Evolutionary conservation across 1,140 invertebrate species (phyloP).

Genomic region (Papilio polytes): DNA sequence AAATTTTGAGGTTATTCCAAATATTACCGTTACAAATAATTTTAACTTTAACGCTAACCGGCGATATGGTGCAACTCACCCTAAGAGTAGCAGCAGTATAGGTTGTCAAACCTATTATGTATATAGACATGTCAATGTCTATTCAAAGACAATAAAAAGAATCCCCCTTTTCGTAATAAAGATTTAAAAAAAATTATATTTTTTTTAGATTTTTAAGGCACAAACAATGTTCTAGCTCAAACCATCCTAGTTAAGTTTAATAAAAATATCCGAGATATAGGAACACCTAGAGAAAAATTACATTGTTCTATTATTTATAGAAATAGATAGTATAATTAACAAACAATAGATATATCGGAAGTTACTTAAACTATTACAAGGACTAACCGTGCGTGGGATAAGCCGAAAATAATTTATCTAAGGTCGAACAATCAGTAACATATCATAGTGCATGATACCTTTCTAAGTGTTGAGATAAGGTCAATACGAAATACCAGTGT

Average conservation of each 20-base stretch:
- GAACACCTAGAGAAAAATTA: background rate
- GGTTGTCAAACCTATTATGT: no score
- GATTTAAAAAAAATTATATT: no score
- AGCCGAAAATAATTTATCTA: conserved; percentile 55
- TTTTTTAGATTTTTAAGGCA: background rate
- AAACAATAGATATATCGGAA: conserved; percentile 32
- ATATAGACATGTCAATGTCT: no score
- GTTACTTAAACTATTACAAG: conserved; percentile 33
- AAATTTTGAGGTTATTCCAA: no score
- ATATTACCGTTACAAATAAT: no score
- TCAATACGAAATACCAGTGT: conserved; percentile 51
- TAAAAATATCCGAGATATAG: background rate
- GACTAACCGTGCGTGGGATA: conserved; percentile 45
- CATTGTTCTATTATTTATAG: no score
- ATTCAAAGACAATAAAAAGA: no score
- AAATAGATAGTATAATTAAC: background rate
- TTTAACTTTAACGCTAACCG: no score
- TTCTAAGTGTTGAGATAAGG: conserved; percentile 65
- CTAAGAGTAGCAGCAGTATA: no score
- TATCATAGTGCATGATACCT: conserved; percentile 58
- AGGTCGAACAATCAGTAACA: conserved; percentile 58
- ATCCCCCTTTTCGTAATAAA: no score
- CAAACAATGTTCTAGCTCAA: background rate
- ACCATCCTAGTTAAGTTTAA: background rate
- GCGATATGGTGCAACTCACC: no score